Base-by-base conservation (phyloP, 2,797 vertebrate genomes). In the Remorina albescens region DNA sequence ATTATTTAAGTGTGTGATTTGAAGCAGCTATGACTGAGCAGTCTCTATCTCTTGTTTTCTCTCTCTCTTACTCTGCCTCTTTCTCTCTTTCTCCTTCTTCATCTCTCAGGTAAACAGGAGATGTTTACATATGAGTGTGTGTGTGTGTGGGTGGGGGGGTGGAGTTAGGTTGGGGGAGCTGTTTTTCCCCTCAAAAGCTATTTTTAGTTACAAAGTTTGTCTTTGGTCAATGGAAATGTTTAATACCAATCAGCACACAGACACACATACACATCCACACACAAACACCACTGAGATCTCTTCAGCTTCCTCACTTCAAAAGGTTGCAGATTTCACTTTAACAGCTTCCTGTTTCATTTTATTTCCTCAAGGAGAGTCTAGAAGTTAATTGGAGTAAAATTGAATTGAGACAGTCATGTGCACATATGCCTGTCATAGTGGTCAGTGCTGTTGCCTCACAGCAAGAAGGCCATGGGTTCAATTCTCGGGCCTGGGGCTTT, bases 1-100 rank as follows among this genome's bases (percentile, higher is more conserved):
- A 93, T 94, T 93, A 86, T 91, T 88, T 74, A 78, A 81, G 62
- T 41, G 21, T 74, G 77, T 75, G 72, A 81, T 73, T 85, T 78
- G 75, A 58, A 81, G 36, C 61, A 71, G 12, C 30, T 53, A 67
- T 73, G 70, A 81, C 68, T 78, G 28, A 42, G 37, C 56, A 72
- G 65, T 73, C 41, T 49, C 56, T 57, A 32, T 44, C 50, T 62
- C 44, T 28, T 55, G 55, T 26, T 63, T 41, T 60, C 47, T 46
- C 44, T 76, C 70, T 36, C 65, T 67, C 16, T 73, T 41, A 44
- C 56, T 57, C 37, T 42, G 39, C 61, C 44, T 26, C 58, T 57
- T 26, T 65, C 50, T 60, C 47, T 55, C 47, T 76, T 67, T 34
- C 64, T 18, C n/a, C n/a, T n/a, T n/a, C n/a, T n/a, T n/a, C n/a